Base-by-base conservation (phyloP, 2,797 vertebrate genomes). In the Botia kubotai region DNA sequence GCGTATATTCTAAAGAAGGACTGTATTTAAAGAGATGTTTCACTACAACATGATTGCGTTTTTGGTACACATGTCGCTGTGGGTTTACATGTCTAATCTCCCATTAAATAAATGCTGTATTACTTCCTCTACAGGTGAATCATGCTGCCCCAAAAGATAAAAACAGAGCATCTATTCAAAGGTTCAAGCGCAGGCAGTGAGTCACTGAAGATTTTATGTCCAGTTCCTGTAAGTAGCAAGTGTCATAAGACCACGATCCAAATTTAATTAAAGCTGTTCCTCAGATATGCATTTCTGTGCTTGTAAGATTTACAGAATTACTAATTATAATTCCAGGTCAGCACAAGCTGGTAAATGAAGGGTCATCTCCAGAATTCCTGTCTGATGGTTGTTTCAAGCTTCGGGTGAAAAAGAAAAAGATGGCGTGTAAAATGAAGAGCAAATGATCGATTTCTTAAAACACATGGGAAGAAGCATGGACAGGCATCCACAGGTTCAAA, bases 161-260 rank as follows among this genome's bases (percentile, higher is more conserved):
- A 75, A 36, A 63, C 63, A 77, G 57, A 26, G 23, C 48, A 39
- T 70, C 43, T 29, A 67, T 76, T 68, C 21, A 36, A 43, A 62
- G 75, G n/a, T 29, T 29, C 19, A 39, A 74, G 33, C 43, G 62
- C 62, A 72, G 50, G 48, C 63, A n/a, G 48, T 82, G 75, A 86
- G 74, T 84, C 81, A 86, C 67, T 75, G 68, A 80, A 77, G 58
- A 52, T 58, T 19, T 58, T 17, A 69, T 2, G 66, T 69, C 53
- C 6, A 48, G 23, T 80, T 80, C 78, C 71, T 19, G 78, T 72
- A 78, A 78, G 0, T 2, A 3, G 29, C 17, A 66, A 46, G 3
- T 19, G 60, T 65, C 67, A 52, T 26, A 36, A 39, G 17, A 66
- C 29, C 16, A n/a, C 63, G 19, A n/a, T n/a, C 29, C 63, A 66